Evolutionary conservation across 2,113 vertebrate species (phyloP).

Genomic region (Pachycephala philippinensis): DNA sequence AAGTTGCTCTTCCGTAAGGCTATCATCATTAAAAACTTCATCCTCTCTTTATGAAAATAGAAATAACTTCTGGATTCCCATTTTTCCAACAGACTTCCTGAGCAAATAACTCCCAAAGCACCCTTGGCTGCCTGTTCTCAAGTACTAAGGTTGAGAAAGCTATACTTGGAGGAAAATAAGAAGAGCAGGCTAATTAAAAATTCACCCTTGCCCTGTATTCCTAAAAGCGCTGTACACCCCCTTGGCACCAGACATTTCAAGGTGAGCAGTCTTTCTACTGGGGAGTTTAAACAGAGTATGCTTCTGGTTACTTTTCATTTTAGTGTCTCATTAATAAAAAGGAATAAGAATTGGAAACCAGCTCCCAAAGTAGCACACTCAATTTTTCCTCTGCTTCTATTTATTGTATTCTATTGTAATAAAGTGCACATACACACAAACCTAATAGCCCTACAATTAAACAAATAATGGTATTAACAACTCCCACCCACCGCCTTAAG

Average conservation of each 20-base stretch:
- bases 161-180: neutral
- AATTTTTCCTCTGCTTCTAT: neutral
- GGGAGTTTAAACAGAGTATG: neutral
- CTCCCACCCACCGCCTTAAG: constrained; percentile 31
- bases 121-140: neutral
- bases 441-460: constrained; percentile 27
- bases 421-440: neutral
- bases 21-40: constrained; percentile 3
- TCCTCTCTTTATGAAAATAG: neutral
- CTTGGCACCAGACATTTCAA: neutral
- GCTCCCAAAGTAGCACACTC: neutral
- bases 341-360: neutral
- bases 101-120: neutral
- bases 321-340: neutral
- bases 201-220: neutral
- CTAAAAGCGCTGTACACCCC: neutral
- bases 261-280: neutral
- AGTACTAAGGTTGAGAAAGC: neutral
- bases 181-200: neutral
- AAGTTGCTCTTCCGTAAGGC: neutral
- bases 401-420: neutral
- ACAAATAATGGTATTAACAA: constrained; percentile 50
- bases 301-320: neutral
- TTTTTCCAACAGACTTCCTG: neutral
- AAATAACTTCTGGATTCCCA: neutral